Evolutionary conservation across 2,113 vertebrate genomes (phyloP).

Genomic region (Ctenodactylus gundi): DNA sequence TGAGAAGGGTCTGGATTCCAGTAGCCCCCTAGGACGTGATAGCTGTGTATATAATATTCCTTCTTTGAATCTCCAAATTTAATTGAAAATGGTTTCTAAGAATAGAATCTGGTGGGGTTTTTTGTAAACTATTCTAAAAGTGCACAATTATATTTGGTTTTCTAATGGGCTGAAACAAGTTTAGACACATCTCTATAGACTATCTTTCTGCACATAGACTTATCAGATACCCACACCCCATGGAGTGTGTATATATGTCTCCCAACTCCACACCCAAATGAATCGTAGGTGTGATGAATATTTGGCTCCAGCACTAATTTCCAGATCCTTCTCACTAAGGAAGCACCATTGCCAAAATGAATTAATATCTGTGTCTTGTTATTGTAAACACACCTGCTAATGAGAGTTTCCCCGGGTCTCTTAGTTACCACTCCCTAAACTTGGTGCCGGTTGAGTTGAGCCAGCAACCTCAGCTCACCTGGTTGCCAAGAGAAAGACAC

Average conservation of each 20-base stretch:
- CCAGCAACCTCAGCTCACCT: background rate
- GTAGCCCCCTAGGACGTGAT: background rate
- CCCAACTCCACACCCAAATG: background rate
- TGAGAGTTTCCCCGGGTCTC: background rate
- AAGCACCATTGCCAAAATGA: slow-evolving; percentile 30
- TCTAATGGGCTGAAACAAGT: background rate
- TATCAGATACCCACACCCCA: background rate
- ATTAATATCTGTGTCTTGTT: background rate
- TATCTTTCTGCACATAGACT: background rate
- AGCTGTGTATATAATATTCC: background rate
- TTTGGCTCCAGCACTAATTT: slow-evolving; percentile 28
- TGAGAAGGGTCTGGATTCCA: background rate
- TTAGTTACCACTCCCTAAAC: background rate
- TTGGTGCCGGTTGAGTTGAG: background rate
- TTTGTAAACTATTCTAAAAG: background rate
- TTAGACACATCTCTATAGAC: background rate
- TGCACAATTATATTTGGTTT: background rate
- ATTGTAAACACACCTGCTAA: slow-evolving; percentile 28
- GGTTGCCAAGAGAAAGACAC: background rate
- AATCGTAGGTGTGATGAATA: background rate
- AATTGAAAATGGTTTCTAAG: slow-evolving; percentile 20
- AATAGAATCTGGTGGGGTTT: background rate
- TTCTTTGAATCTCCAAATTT: slow-evolving; percentile 12
- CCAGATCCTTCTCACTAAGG: background rate
- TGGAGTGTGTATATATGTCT: background rate